Conservation (phyloP, 2,888 invertebrate species). For the Eupithecia centaureata region DNA sequence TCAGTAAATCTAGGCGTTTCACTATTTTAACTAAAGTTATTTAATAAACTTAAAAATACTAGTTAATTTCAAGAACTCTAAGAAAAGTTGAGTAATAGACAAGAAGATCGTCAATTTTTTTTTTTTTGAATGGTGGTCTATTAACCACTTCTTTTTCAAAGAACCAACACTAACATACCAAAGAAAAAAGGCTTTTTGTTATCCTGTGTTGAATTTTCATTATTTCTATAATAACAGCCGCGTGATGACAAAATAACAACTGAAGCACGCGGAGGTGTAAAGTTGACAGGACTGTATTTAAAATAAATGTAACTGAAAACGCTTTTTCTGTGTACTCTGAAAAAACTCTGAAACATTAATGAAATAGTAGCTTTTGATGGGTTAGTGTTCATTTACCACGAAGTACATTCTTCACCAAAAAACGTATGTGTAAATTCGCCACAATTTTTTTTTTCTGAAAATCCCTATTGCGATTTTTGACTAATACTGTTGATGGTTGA, state of each 20-base stretch:
- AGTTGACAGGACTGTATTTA: slow-evolving; percentile 1
- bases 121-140: too few relatives aligned
- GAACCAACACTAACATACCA: neutral
- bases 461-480: too few relatives aligned
- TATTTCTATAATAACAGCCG: neutral
- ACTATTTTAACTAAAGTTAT: too few relatives aligned
- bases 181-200: neutral
- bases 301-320: neutral
- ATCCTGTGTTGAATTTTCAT: neutral
- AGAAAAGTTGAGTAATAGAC: too few relatives aligned
- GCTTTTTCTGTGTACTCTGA: neutral
- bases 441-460: too few relatives aligned
- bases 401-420: too few relatives aligned
- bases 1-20: too few relatives aligned
- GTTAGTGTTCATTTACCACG: too few relatives aligned
- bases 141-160: neutral
- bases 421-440: too few relatives aligned
- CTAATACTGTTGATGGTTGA: neutral
- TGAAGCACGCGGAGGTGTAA: neutral
- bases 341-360: slow-evolving; percentile 9
- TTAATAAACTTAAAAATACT: too few relatives aligned
- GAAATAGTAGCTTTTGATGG: neutral
- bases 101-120: too few relatives aligned
- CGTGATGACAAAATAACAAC: neutral
- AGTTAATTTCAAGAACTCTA: too few relatives aligned